A percentile compares a stretch with the other conserved stretches of the same genome.
These are phyloP conservation scores for Rhyacophila brunnea DNA, from an alignment of 1,140 invertebrate species.

Conservation along the genomic window DNA sequence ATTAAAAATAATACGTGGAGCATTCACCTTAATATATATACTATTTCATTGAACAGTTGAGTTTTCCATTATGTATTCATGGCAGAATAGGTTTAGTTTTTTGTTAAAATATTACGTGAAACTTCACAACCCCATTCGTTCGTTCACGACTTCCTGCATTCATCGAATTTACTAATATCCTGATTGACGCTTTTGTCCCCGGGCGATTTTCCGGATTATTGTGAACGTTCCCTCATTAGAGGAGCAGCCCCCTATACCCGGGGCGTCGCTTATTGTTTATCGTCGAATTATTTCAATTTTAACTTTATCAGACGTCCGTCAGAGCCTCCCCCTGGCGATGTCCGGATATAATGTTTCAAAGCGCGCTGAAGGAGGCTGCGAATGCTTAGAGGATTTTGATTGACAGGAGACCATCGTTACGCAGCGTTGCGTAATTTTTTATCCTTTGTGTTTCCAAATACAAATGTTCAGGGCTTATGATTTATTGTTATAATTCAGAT, in stretches of 20 bases:
- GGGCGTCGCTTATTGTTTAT: slow-evolving; percentile 21
- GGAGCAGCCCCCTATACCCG: not conserved
- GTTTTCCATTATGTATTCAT: too few species aligned
- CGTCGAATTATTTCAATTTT: slow-evolving; percentile 12
- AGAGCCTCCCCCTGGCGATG: not conserved
- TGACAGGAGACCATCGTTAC: not conserved
- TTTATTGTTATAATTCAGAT: too few species aligned
- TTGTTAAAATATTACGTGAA: too few species aligned
- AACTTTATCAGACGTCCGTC: slow-evolving; percentile 8
- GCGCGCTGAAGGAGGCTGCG: not conserved
- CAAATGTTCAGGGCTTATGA: too few species aligned
- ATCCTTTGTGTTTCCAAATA: not conserved
- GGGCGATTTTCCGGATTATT: slow-evolving; percentile 33
- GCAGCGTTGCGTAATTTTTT: not conserved
- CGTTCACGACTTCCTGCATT: slow-evolving; percentile 15
- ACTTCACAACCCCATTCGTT: not conserved
- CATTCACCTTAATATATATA: too few species aligned
- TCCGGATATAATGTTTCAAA: not conserved
- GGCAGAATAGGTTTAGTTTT: too few species aligned
- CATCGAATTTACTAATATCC: slow-evolving; percentile 34
- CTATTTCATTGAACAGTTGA: too few species aligned
- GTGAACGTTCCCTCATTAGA: slow-evolving; percentile 29
- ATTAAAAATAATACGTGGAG: too few species aligned
- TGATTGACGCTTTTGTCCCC: slow-evolving; percentile 34
- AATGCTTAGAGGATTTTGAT: not conserved